Evolutionary conservation across 2,888 invertebrate genomes (phyloP).

Genomic region (Melangyna quadrimaculata): DNA sequence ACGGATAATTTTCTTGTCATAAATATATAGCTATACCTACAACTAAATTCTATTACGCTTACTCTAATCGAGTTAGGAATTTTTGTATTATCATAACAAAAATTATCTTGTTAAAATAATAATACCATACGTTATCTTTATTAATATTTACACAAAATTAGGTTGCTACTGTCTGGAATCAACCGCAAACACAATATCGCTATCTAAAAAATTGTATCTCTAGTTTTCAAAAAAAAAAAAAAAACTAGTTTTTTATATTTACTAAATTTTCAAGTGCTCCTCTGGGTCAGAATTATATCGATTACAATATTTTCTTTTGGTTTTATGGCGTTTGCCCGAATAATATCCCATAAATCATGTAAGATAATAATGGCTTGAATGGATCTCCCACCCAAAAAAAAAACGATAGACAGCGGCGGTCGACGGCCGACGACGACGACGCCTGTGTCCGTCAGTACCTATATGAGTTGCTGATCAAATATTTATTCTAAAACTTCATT

Average conservation of each 20-base stretch:
- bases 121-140: constrained; percentile 14
- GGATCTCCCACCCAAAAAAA: background rate
- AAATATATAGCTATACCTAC: background rate
- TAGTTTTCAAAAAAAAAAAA: constrained; percentile 9
- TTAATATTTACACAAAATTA: constrained; percentile 50
- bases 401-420: background rate
- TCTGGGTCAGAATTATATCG: constrained; percentile 24
- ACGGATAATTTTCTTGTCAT: background rate
- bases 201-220: constrained; percentile 22
- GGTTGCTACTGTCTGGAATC: constrained; percentile 39
- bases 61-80: background rate
- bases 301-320: constrained; percentile 12
- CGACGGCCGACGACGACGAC: background rate
- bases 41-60: background rate
- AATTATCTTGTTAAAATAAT: constrained; percentile 40
- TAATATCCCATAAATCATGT: constrained; percentile 27
- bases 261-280: constrained; percentile 19
- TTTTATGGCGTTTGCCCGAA: constrained; percentile 18
- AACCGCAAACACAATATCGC: constrained; percentile 22
- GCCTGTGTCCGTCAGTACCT: background rate
- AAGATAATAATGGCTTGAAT: constrained; percentile 20
- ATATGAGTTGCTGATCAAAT: constrained; percentile 34
- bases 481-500: constrained; percentile 68
- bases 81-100: constrained; percentile 5
- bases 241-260: background rate